These are phyloP conservation scores for Hippocampus comes DNA, from an alignment of 2,113 vertebrate genomes.

Conservation along the genomic window DNA sequence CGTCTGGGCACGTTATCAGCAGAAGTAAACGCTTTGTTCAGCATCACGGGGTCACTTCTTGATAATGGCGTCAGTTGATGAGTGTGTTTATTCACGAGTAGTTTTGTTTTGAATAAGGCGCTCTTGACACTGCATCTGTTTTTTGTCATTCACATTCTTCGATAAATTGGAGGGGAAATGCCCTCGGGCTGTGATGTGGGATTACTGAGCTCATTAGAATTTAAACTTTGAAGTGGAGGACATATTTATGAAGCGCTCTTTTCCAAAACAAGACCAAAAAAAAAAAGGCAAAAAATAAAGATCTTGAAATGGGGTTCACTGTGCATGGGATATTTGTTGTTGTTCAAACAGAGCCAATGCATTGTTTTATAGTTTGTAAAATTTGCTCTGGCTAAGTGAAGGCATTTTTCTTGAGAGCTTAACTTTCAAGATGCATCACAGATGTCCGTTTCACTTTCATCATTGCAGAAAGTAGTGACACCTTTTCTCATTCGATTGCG, in stretches of 20 bases:
- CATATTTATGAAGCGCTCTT: too few species aligned
- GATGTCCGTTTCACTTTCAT: not conserved
- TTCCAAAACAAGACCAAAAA: not conserved
- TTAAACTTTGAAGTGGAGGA: not conserved
- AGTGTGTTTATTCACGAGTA: not conserved
- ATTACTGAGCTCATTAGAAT: constrained; percentile 1
- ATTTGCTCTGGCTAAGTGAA: too few species aligned
- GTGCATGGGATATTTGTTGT: too few species aligned
- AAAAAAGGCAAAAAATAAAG: too few species aligned
- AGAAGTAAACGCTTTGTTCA: not conserved
- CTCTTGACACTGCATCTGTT: constrained; percentile 3
- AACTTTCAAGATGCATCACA: not conserved
- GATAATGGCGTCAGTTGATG: not conserved
- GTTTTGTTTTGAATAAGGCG: not conserved
- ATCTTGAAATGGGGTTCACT: too few species aligned
- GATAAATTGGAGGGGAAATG: not conserved
- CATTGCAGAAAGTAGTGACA: too few species aligned
- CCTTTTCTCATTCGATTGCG: not conserved
- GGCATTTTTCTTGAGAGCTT: not conserved
- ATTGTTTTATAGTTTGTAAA: too few species aligned
- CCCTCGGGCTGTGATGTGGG: not conserved
- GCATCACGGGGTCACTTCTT: not conserved
- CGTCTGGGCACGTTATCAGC: not conserved
- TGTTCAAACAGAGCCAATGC: too few species aligned
- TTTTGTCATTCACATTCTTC: constrained; percentile 24